phyloP scores from a whole-genome alignment of 2,113 vertebrate genomes.

The Bagarius yarrelli region DNA sequence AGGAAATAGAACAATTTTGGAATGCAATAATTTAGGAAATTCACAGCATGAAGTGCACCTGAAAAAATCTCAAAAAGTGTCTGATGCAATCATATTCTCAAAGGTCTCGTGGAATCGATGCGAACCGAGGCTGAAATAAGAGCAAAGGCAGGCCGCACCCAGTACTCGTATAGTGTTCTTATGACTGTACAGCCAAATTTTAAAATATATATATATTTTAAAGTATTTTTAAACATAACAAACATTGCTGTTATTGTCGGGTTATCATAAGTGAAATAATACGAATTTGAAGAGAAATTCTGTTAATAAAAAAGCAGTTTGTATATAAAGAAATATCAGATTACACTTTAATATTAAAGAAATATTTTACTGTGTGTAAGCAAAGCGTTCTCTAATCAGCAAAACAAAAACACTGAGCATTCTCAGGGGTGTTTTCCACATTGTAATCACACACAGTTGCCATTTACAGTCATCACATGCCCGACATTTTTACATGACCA shows the following conservation, averaged over 20 bases:
- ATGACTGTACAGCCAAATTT: background rate
- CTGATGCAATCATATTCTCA: background rate
- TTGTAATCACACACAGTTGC: background rate
- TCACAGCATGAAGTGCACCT: background rate
- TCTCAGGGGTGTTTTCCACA: background rate
- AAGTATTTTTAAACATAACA: background rate
- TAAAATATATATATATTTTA: background rate
- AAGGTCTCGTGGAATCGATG: background rate
- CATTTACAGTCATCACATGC: background rate
- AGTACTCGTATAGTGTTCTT: background rate
- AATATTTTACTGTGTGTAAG: background rate
- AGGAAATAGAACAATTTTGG: background rate
- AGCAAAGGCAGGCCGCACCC: background rate
- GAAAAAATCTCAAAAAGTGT: background rate
- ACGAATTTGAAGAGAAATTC: background rate
- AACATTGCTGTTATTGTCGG: background rate
- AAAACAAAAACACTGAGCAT: background rate
- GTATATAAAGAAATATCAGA: background rate
- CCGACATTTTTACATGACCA: background rate
- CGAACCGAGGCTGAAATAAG: background rate
- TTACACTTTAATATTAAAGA: background rate
- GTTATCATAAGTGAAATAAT: background rate
- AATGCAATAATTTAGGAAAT: background rate
- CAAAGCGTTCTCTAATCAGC: background rate
- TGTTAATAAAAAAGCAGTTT: background rate